Base-by-base conservation (phyloP, 2,888 invertebrate genomes). In the Panopea generosa region DNA sequence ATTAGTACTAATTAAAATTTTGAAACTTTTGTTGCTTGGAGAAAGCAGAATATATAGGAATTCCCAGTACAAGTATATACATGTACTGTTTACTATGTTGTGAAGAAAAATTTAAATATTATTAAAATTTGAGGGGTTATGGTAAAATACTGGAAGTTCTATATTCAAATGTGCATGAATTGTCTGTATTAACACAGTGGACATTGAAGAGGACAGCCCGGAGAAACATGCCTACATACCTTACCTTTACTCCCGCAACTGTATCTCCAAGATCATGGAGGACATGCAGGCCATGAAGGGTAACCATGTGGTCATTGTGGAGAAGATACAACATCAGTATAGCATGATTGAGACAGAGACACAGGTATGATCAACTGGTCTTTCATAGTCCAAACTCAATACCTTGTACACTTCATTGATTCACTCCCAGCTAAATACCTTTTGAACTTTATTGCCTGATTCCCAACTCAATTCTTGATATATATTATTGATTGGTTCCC, bases 221-320 rank as follows among this genome's bases (percentile, higher is more conserved):
- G 86, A 87, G 60, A 85, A 89, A 66, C 87, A 91, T 84, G 91
- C 91, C 3, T 91, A 91, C 62, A 86, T 91, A 43, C 91, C 91
- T 0, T 91, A 91, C 74, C 62, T 86, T 56, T 90, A 89, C 56
- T 91, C 91, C 1, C 74, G 86, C 20, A 85, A 86, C 52, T 85
- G 85, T 65, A 88, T 91, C 22, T 86, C 85, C n/a, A 88, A 84
- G 62, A 88, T 91, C 26, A 84, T 88, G 66, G 85, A 86, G 29
- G 91, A 91, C 67, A 91, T 91, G 90, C 87, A 86, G 57, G 79
- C 82, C n/a, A 91, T 91, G 91, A 91, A 90, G 76, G 50, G 60
- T 11, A 88, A 82, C 43, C 91, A 91, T 69, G 73, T 91, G 55
- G 63, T 83, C 6, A 90, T 91, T 68, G 90, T 91, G 6, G 81